A percentile compares a stretch with the other conserved stretches of the same genome.
phyloP scores from a whole-genome alignment of 2,888 invertebrate species.

The Chalcis sispes region DNA sequence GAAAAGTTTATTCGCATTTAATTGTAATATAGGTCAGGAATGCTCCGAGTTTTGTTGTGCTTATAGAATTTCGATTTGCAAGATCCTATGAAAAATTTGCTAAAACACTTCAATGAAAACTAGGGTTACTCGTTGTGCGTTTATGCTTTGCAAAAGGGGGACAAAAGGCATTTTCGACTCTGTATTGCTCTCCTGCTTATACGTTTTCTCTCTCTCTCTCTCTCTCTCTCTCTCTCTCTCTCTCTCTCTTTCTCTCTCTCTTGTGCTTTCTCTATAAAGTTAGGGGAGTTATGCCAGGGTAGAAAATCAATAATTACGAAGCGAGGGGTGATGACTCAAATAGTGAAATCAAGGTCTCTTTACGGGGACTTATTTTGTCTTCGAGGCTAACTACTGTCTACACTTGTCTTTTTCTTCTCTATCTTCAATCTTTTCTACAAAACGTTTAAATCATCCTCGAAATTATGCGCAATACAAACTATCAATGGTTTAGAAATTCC shows the following conservation, averaged over 20 bases:
- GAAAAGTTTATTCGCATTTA: too few relatives aligned
- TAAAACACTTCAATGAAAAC: constrained; percentile 61
- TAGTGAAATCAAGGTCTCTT: constrained; percentile 74
- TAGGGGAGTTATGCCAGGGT: constrained; percentile 73
- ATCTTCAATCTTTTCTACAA: too few relatives aligned
- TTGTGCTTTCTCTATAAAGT: constrained; percentile 68
- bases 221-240: constrained; percentile 66
- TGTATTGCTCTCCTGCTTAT: constrained; percentile 29
- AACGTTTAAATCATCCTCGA: too few relatives aligned
- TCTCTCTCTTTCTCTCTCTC: constrained; percentile 65
- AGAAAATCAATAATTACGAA: constrained; percentile 76
- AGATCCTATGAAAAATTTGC: constrained; percentile 61
- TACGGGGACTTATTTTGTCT: constrained; percentile 66
- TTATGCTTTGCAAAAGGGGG: constrained; percentile 67
- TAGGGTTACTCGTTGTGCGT: constrained; percentile 23
- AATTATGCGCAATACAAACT: too few relatives aligned
- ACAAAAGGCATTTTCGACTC: constrained; percentile 71
- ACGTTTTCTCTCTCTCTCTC: constrained; percentile 63
- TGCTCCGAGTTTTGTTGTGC: constrained; percentile 6
- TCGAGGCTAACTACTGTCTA: constrained; percentile 57
- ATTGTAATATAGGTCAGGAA: constrained; percentile 45
- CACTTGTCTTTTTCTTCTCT: background rate
- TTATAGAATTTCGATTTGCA: constrained; percentile 26
- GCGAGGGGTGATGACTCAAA: constrained; percentile 75
- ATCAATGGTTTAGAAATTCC: too few relatives aligned